A percentile compares a stretch with the other conserved stretches of the same genome.
These are phyloP conservation scores for Homalodisca vitripennis DNA, from an alignment of 1,140 invertebrate genomes.

Conservation along the genomic window DNA sequence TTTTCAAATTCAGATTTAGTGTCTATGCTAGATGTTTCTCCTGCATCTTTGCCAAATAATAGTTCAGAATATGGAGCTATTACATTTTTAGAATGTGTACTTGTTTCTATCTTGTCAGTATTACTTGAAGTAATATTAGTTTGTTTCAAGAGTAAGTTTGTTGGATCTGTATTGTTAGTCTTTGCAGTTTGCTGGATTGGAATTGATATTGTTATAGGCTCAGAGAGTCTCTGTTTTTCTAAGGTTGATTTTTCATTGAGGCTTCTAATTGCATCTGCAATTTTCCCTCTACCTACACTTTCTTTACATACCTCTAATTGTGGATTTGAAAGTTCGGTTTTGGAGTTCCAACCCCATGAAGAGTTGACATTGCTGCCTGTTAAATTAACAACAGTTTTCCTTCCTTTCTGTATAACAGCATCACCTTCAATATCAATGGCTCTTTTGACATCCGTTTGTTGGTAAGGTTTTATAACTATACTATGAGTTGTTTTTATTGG, in stretches of 20 bases:
- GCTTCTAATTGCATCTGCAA: slow-evolving; percentile 27
- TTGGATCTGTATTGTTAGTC: slow-evolving; percentile 17
- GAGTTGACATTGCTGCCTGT: slow-evolving; percentile 3
- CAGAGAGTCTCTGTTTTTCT: slow-evolving; percentile 22
- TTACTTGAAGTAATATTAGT: slow-evolving; percentile 10
- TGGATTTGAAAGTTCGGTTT: neutral
- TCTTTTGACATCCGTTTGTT: slow-evolving; percentile 4
- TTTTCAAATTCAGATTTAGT: neutral
- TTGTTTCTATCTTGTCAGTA: neutral
- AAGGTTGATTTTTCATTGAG: slow-evolving; percentile 25
- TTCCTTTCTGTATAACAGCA: slow-evolving; percentile 24
- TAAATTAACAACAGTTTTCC: slow-evolving; percentile 37
- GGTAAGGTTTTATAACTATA: slow-evolving; percentile 26
- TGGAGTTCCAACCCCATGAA: slow-evolving; percentile 18
- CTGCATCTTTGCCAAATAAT: slow-evolving; percentile 16
- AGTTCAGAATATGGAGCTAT: slow-evolving; percentile 28
- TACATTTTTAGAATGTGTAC: slow-evolving; percentile 3
- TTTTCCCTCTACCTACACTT: slow-evolving; percentile 19
- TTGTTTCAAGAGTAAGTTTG: slow-evolving; percentile 30
- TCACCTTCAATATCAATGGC: slow-evolving; percentile 18
- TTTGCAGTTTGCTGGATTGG: slow-evolving; percentile 24
- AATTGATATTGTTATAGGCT: slow-evolving; percentile 32
- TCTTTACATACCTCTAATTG: slow-evolving; percentile 13
- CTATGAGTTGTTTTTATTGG: slow-evolving; percentile 33
- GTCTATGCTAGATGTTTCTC: neutral